A percentile compares a stretch with the other conserved stretches of the same genome.
Conservation (phyloP, 2,113 vertebrate genomes). For the Athene noctua region DNA sequence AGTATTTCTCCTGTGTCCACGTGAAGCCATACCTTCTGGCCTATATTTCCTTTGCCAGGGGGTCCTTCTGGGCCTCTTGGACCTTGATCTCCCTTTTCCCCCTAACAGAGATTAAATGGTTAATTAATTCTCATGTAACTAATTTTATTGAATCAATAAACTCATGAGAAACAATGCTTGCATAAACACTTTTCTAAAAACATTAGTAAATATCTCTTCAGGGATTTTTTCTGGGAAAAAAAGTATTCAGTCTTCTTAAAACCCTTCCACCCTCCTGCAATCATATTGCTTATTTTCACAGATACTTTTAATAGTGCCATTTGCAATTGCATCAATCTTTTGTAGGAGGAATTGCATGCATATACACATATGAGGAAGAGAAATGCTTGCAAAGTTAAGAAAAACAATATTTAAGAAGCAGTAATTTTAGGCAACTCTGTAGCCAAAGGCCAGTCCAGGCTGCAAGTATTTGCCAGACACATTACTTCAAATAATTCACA, state of each 20-base stretch:
- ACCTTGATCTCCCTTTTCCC: constrained; percentile 75
- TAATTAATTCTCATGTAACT: neutral
- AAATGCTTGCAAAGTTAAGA: neutral
- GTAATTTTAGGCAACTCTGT: neutral
- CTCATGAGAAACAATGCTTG: neutral
- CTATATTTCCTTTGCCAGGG: constrained; percentile 48
- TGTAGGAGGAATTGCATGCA: neutral
- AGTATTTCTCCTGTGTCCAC: neutral
- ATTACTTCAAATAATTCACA: neutral
- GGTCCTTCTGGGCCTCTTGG: constrained; percentile 60
- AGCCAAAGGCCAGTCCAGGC: neutral
- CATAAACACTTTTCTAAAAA: neutral
- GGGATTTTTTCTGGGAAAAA: neutral
- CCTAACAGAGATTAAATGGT: constrained; percentile 66
- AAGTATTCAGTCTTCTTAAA: neutral
- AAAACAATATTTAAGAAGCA: neutral
- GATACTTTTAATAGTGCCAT: neutral
- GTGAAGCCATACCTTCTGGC: constrained; percentile 60
- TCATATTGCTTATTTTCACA: neutral
- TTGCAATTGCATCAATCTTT: neutral
- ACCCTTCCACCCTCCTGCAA: neutral
- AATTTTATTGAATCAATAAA: neutral
- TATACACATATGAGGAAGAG: neutral
- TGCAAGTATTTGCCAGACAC: neutral
- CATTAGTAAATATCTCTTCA: neutral